Conservation (phyloP, 1,140 invertebrate species). For the Halyomorpha halys region DNA sequence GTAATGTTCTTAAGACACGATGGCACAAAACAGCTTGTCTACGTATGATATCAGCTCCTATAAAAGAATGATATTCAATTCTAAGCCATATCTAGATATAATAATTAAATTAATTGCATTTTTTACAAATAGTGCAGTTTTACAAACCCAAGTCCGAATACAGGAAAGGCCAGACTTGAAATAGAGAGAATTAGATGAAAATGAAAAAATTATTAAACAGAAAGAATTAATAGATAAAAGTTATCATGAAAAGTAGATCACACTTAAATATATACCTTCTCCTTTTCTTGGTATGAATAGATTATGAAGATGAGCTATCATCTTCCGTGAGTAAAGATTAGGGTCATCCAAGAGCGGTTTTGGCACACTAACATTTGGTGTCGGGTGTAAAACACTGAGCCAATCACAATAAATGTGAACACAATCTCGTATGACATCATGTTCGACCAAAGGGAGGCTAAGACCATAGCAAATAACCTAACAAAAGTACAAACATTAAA, state of each 20-base stretch:
- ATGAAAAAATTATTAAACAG: no score
- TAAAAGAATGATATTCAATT: slow-evolving; percentile 25
- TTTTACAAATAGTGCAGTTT: slow-evolving; percentile 15
- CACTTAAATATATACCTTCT: slow-evolving; percentile 56
- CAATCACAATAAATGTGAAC: slow-evolving; percentile 96
- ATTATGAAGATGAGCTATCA: slow-evolving; percentile 88
- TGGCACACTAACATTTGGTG: slow-evolving; percentile 72
- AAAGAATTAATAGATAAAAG: no score
- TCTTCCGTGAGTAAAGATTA: slow-evolving; percentile 81
- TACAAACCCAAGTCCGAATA: slow-evolving; percentile 74
- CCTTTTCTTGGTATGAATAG: slow-evolving; percentile 87
- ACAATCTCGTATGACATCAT: slow-evolving; percentile 90
- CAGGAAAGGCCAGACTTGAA: slow-evolving; percentile 76
- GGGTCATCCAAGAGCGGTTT: slow-evolving; percentile 77
- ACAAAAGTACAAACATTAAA: neutral
- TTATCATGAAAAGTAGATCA: neutral
- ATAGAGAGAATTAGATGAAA: slow-evolving; percentile 26
- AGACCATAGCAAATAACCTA: slow-evolving; percentile 85
- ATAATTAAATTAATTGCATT: neutral
- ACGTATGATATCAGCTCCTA: slow-evolving; percentile 79
- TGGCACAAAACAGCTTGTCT: slow-evolving; percentile 92
- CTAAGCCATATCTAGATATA: no score
- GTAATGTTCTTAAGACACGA: slow-evolving; percentile 78
- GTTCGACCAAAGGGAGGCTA: slow-evolving; percentile 76
- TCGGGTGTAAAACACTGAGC: slow-evolving; percentile 74